Evolutionary conservation across 1,140 invertebrate species (phyloP).

Genomic region (Sinella curviseta): DNA sequence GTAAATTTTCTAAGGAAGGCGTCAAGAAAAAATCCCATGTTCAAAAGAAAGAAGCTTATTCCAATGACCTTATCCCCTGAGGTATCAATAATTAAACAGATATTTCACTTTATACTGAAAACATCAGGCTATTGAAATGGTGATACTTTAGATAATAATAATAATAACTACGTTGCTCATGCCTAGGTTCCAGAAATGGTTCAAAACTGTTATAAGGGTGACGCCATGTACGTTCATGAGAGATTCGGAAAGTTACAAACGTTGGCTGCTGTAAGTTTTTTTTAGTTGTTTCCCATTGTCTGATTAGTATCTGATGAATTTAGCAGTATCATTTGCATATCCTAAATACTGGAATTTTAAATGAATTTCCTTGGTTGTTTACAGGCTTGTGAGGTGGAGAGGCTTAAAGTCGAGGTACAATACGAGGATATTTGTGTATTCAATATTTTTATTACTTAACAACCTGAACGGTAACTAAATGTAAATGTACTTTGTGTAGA

Average conservation of each 20-base stretch:
- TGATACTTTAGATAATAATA: too few relatives aligned
- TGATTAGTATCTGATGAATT: too few relatives aligned
- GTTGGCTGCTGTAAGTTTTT: neutral
- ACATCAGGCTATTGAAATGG: too few relatives aligned
- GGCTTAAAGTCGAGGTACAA: neutral
- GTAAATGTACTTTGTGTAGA: neutral
- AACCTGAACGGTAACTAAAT: too few relatives aligned
- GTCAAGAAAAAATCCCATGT: neutral
- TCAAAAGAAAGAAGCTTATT: neutral
- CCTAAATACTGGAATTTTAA: too few relatives aligned
- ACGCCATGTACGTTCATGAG: neutral
- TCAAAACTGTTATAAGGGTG: neutral
- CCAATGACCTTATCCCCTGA: neutral
- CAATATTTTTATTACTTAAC: too few relatives aligned
- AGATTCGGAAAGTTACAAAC: neutral
- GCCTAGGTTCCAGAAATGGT: conserved; percentile 14
- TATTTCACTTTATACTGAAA: neutral
- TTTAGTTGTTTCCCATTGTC: too few relatives aligned
- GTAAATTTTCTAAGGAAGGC: neutral
- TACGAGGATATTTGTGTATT: too few relatives aligned
- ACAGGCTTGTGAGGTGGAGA: neutral
- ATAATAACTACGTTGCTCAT: too few relatives aligned
- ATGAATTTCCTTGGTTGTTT: too few relatives aligned
- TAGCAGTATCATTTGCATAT: too few relatives aligned
- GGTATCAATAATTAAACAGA: too few relatives aligned